Conservation (phyloP, 2,888 invertebrate genomes). For the Drosophila kambysellisi region DNA sequence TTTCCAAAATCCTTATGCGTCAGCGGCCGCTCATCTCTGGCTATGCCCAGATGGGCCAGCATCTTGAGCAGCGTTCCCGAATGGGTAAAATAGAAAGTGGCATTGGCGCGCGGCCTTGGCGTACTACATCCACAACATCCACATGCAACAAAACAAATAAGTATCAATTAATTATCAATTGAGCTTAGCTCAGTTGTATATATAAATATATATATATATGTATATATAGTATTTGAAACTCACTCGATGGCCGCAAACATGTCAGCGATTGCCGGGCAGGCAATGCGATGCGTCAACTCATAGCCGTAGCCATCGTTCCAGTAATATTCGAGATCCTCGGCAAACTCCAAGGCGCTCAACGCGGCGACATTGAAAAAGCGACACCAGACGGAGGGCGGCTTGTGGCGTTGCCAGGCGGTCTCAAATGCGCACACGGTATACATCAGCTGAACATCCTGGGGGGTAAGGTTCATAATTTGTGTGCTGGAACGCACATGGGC, state of each 20-base stretch:
- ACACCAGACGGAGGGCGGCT: constrained; percentile 91
- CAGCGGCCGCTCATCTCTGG: constrained; percentile 88
- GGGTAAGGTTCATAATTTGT: constrained; percentile 86
- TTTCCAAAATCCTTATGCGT: constrained; percentile 86
- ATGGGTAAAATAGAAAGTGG: constrained; percentile 91
- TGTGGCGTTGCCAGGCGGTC: constrained; percentile 90
- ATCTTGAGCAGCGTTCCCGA: constrained; percentile 93
- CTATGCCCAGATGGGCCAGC: constrained; percentile 90
- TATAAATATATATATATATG: not conserved
- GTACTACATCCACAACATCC: constrained; percentile 54
- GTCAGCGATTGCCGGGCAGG: constrained; percentile 90
- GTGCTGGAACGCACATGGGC: constrained; percentile 87
- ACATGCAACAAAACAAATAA: constrained; percentile 5
- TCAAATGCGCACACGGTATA: constrained; percentile 92
- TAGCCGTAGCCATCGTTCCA: constrained; percentile 94
- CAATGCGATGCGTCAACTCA: constrained; percentile 90
- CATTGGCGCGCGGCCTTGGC: constrained; percentile 75
- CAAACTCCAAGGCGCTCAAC: constrained; percentile 89
- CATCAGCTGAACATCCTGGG: constrained; percentile 88
- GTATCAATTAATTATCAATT: not conserved
- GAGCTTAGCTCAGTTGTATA: not conserved
- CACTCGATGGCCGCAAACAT: constrained; percentile 90
- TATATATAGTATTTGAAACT: constrained; percentile 61
- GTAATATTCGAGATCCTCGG: constrained; percentile 91
- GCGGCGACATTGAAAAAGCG: constrained; percentile 88